These are phyloP conservation scores for Poeciliopsis turrubarensis DNA, from an alignment of 2,113 vertebrate genomes.

Conservation along the genomic window DNA sequence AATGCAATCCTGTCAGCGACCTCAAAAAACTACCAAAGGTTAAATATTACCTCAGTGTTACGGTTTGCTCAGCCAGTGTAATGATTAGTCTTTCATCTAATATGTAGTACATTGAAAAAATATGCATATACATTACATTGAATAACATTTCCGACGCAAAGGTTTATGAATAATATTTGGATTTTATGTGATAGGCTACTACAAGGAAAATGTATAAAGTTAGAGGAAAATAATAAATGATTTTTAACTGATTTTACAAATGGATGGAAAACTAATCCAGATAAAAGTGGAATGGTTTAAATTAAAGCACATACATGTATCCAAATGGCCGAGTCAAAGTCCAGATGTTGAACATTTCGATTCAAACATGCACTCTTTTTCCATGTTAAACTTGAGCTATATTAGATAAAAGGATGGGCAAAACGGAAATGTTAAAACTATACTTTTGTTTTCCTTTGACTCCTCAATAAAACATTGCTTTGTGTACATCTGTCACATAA, in stretches of 20 bases:
- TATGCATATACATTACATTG: background rate
- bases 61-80: background rate
- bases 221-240: background rate
- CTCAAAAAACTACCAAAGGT: constrained; percentile 7
- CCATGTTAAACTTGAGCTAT: no score
- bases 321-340: no score
- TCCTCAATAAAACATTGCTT: background rate
- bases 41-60: constrained; percentile 6
- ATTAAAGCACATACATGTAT: no score
- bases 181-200: background rate
- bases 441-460: background rate
- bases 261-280: background rate
- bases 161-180: background rate
- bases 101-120: background rate
- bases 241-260: background rate
- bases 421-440: background rate
- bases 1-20: constrained; percentile 7
- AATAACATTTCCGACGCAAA: background rate
- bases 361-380: no score
- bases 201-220: background rate
- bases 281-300: background rate
- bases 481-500: no score
- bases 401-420: no score
- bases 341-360: no score
- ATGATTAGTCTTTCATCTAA: background rate